Evolutionary conservation across 2,888 invertebrate species (phyloP).

Genomic region (Polyommatus icarus): DNA sequence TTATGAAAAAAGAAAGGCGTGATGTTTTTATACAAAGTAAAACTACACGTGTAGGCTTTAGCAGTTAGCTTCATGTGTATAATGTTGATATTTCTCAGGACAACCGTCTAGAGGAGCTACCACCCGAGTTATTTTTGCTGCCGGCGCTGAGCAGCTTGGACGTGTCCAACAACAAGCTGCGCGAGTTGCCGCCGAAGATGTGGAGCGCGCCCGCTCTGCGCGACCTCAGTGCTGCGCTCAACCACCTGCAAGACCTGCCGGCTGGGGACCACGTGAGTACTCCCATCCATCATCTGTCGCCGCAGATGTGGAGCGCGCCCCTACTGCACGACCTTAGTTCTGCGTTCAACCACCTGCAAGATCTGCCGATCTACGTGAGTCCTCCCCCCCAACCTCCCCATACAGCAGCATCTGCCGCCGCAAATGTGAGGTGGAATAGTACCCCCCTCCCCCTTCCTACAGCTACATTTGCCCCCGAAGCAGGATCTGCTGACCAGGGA

Average conservation of each 20-base stretch:
- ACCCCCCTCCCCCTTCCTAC: too few species aligned
- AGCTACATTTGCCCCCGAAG: too few species aligned
- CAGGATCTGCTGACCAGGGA: too few species aligned
- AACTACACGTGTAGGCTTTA: too few species aligned
- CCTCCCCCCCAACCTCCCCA: too few species aligned
- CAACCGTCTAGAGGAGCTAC: slow-evolving; percentile 91
- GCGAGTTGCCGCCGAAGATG: slow-evolving; percentile 88
- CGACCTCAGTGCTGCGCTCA: slow-evolving; percentile 94
- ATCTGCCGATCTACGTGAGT: slow-evolving; percentile 78
- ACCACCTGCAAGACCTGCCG: slow-evolving; percentile 89
- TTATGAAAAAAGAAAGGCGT: too few species aligned
- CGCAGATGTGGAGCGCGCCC: slow-evolving; percentile 92
- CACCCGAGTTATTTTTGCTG: slow-evolving; percentile 89
- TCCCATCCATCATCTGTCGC: slow-evolving; percentile 79
- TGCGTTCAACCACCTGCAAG: slow-evolving; percentile 91
- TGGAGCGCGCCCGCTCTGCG: slow-evolving; percentile 93
- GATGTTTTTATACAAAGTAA: too few species aligned
- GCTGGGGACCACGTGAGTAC: slow-evolving; percentile 45
- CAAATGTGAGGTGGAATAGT: too few species aligned
- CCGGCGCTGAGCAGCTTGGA: slow-evolving; percentile 90
- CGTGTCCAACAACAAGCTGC: slow-evolving; percentile 96
- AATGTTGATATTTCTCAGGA: slow-evolving; percentile 75
- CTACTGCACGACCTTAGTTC: slow-evolving; percentile 93
- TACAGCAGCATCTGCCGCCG: too few species aligned
- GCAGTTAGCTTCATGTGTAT: too few species aligned